phyloP scores from a whole-genome alignment of 2,113 vertebrate genomes.

The Ascaphus truei region DNA sequence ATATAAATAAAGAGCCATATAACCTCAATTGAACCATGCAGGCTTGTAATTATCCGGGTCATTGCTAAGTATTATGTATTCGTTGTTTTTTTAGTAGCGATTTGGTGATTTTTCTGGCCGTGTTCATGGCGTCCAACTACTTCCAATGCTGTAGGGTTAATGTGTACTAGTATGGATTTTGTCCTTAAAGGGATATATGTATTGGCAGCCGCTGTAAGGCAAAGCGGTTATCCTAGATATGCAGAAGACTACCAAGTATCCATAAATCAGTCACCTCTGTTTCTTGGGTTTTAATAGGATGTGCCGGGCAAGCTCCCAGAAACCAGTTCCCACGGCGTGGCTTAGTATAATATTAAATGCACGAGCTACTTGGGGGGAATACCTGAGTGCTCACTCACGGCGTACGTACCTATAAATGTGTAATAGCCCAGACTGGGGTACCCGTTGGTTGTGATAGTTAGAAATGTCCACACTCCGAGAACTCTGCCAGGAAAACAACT shows the following conservation, averaged over 20 bases:
- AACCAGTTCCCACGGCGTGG: conserved; percentile 1
- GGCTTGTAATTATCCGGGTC: no score
- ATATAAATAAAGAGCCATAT: no score
- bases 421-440: not conserved
- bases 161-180: no score
- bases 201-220: no score
- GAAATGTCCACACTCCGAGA: not conserved
- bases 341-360: conserved; percentile 14
- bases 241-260: not conserved
- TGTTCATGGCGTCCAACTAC: no score
- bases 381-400: not conserved
- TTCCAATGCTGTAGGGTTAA: no score
- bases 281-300: not conserved
- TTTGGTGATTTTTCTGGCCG: no score
- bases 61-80: no score
- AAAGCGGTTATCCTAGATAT: not conserved
- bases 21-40: no score
- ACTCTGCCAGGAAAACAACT: not conserved
- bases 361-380: not conserved
- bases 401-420: not conserved
- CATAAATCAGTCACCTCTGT: not conserved
- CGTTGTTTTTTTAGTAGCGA: no score
- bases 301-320: not conserved
- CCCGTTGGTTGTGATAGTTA: no score
- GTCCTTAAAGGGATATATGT: no score